These are phyloP conservation scores for Thomomys bottae DNA, from an alignment of 2,113 vertebrate species.

Conservation along the genomic window DNA sequence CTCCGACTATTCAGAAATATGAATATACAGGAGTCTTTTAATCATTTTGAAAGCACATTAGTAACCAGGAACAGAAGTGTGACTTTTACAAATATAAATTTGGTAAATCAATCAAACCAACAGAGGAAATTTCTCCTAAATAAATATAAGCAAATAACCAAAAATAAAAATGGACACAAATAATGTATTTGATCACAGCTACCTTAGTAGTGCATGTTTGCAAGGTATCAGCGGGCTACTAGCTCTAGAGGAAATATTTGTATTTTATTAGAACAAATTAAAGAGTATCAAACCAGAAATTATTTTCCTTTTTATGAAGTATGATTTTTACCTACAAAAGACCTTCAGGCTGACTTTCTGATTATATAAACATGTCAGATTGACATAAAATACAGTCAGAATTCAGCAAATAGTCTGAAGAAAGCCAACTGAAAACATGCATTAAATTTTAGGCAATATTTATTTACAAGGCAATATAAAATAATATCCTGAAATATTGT, in stretches of 20 bases:
- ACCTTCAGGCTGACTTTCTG: neutral
- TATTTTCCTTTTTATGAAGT: constrained; percentile 21
- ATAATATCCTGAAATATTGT: neutral
- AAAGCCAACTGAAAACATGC: neutral
- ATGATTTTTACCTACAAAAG: neutral
- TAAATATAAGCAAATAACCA: neutral
- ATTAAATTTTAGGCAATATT: neutral
- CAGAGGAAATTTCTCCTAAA: neutral
- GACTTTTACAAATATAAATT: constrained; percentile 18
- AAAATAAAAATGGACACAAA: neutral
- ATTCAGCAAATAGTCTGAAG: neutral
- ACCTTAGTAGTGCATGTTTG: neutral
- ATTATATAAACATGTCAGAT: neutral
- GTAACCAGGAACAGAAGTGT: constrained; percentile 6
- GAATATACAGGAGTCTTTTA: neutral
- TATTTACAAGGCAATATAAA: neutral
- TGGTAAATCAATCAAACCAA: neutral
- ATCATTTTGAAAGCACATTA: neutral
- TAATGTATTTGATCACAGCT: neutral
- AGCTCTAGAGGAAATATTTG: neutral
- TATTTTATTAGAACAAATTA: neutral
- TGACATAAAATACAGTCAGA: neutral
- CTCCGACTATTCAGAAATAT: neutral
- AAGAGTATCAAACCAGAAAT: neutral
- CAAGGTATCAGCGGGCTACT: accelerated